Evolutionary conservation across 1,140 invertebrate species (phyloP), one percentile per base, ranked within the genome.

Genomic region (Drosophila parvula): DNA sequence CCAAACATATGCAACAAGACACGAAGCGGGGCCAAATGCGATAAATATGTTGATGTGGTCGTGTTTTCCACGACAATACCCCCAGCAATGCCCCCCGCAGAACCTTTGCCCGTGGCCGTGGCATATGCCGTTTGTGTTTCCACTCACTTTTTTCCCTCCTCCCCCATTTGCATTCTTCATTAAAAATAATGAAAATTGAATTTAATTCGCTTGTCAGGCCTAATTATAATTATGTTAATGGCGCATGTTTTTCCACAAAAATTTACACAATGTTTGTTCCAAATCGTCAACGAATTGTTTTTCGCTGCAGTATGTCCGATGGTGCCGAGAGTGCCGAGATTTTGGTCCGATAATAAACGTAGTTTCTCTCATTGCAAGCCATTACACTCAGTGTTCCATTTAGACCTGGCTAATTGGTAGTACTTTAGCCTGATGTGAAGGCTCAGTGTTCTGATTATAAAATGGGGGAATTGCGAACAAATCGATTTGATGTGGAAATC

Each of bases 191-290:
- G 78, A 64, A 68, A 81, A 85, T 85, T 81, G 51, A 81, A 85
- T 81, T 81, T 75, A 81, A 86, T 76, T 65, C 61, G 73, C 74
- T 79, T 79, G 82, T 86, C 82, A 63, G 45, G 45, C 50, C 82
- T 73, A 86, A 85, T 85, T 85, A 86, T 85, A 79, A 81, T 86
- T 86, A 86, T 75, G 65, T 76, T 76, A 86, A 85, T 85, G 63
- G 75, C 64, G 58, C 77, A 69, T 64, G 69, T 86, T 68, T 51
- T 86, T 79, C 53, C 53, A 80, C 74, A 79, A 70, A 70, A 77
- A 84, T 78, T 74, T 71, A 60, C 55, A 71, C 44, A 71, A 51
- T 48, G 32, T 55, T 74, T 71, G 51, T 1, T 70, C 34, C 64
- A 34, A 70, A 70, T 70, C 68, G 65, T 70, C 68, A 70, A 32